A percentile compares a stretch with the other conserved stretches of the same genome.
These are phyloP conservation scores for Campoletis raptor DNA, from an alignment of 2,888 invertebrate species.

Conservation along the genomic window DNA sequence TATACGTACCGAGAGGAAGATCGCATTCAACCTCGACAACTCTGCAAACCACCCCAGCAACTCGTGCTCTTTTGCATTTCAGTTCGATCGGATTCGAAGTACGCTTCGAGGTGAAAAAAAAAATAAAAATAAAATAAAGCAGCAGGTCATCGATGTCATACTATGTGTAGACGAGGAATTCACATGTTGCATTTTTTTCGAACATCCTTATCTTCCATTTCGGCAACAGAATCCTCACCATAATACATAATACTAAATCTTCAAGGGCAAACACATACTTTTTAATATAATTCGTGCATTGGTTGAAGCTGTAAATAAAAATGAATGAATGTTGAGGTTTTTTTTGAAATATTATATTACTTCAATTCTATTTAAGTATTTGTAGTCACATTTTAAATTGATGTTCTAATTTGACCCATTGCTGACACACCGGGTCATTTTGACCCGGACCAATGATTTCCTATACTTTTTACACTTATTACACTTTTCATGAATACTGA, in stretches of 20 bases:
- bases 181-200: conserved; percentile 21
- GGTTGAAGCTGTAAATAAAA: not conserved
- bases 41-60: conserved; percentile 40
- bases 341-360: not conserved
- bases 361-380: not conserved
- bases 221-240: not conserved
- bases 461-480: too few relatives aligned
- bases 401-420: not conserved
- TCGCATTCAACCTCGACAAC: conserved; percentile 60
- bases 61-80: conserved; percentile 42
- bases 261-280: not conserved
- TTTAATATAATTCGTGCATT: not conserved
- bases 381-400: not conserved
- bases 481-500: too few relatives aligned
- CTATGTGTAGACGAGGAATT: not conserved
- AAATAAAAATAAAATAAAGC: conserved; percentile 23
- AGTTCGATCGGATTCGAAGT: conserved; percentile 34
- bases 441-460: too few relatives aligned
- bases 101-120: not conserved
- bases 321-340: not conserved
- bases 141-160: conserved; percentile 19
- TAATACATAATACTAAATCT: not conserved
- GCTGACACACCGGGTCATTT: too few relatives aligned
- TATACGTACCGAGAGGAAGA: conserved; percentile 43
- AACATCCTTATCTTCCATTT: not conserved